Evolutionary conservation across 2,113 vertebrate genomes (phyloP).

Genomic region (Crotalus helleri): DNA sequence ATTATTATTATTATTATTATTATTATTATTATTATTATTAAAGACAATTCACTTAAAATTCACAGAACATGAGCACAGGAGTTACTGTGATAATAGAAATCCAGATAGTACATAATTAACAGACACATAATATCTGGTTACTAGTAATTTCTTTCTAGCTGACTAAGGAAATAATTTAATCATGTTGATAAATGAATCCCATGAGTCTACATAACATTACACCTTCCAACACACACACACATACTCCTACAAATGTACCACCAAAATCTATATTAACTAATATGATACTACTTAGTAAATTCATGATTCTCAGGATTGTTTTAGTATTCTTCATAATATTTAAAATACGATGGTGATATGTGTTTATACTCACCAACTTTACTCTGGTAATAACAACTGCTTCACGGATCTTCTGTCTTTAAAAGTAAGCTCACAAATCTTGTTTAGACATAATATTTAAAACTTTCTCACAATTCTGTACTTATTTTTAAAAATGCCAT

Average conservation of each 20-base stretch:
- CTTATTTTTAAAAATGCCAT: not conserved
- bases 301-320: slow-evolving; percentile 58
- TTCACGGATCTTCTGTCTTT: slow-evolving; percentile 34
- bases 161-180: slow-evolving; percentile 96
- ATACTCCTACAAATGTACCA: not conserved
- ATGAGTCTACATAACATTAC: slow-evolving; percentile 80
- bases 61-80: slow-evolving; percentile 68
- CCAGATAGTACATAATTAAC: slow-evolving; percentile 82
- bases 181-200: slow-evolving; percentile 87
- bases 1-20: slow-evolving; percentile 62
- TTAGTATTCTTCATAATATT: slow-evolving; percentile 61
- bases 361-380: slow-evolving; percentile 58
- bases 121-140: slow-evolving; percentile 90
- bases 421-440: not conserved
- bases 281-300: slow-evolving; percentile 75
- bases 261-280: slow-evolving; percentile 77
- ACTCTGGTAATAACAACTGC: slow-evolving; percentile 36
- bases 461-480: not conserved
- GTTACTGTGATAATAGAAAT: slow-evolving; percentile 76
- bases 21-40: slow-evolving; percentile 53
- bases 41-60: slow-evolving; percentile 70
- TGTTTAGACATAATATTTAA: slow-evolving; percentile 20
- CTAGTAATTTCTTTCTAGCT: slow-evolving; percentile 90
- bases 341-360: slow-evolving; percentile 51
- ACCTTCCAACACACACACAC: slow-evolving; percentile 41